Evolutionary conservation across 2,113 vertebrate genomes (phyloP), one percentile per base, ranked within the genome.

Genomic region (Antechinus flavipes): DNA sequence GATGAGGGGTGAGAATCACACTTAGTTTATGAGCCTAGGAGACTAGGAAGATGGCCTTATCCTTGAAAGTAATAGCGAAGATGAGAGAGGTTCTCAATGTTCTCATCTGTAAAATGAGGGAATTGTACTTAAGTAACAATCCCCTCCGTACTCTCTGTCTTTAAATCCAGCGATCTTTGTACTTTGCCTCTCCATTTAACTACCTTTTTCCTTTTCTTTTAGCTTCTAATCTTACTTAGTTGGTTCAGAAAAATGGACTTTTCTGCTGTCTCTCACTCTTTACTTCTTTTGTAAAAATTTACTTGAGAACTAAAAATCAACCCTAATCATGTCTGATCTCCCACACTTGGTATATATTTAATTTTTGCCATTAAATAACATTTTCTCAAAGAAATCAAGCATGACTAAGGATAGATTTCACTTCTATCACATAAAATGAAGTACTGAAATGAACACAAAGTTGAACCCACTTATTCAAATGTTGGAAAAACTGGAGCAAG

Each of bases 331-430:
- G 61, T 35, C 11, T 19, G 61, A n/a, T 19, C 6, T 3, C 30
- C 1, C 61, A 35, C 61, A 76, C 4, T 61, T 76, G 14, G 61
- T 19, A 76, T 84, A 56, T 10, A 95, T 50, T 93, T 97, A 94
- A 10, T 84, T 97, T 61, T 92, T 61, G n/a, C 56, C 89, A 92
- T 89, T 90, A 97, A 35, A 47, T 89, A 97, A 97, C 94, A 97
- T 96, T 95, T 94, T 58, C 96, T 94, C 91, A 58, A 93, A 97
- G 93, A 91, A 96, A 95, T 92, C 76, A 30, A 93, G 46, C 93
- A 95, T 95, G 96, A 97, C 61, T n/a, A 90, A 89, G 42, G 54
- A 93, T 68, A 35, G 94, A 46, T 50, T 30, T 84, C 89, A 93
- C 50, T 42, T 84, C 55, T 96, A 68, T 8, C 92, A 50, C 95